Evolutionary conservation across 2,888 invertebrate species (phyloP).

Genomic region (Drosophila prolongata): DNA sequence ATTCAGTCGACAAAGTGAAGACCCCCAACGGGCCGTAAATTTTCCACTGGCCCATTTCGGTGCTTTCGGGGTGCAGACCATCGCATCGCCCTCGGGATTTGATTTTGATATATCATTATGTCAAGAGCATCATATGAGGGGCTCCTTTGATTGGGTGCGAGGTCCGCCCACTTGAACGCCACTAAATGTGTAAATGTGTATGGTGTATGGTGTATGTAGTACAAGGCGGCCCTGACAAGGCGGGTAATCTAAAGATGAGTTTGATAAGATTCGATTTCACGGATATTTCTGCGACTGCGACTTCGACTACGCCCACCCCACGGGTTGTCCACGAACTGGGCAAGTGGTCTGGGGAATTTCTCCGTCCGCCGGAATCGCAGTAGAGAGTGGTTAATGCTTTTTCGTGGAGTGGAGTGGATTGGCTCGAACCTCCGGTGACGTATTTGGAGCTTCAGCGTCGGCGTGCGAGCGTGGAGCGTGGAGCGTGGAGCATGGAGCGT

Average conservation of each 20-base stretch:
- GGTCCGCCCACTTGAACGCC: constrained; percentile 34
- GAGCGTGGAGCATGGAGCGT: constrained; percentile 40
- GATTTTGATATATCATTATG: constrained; percentile 35
- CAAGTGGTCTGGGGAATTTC: constrained; percentile 46
- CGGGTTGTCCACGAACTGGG: constrained; percentile 38
- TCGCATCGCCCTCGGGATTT: constrained; percentile 9
- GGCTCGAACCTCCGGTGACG: constrained; percentile 34
- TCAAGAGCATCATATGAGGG: constrained; percentile 38
- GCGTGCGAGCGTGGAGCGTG: constrained; percentile 45
- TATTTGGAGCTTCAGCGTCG: constrained; percentile 42
- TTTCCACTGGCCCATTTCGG: constrained; percentile 53
- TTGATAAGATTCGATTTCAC: constrained; percentile 60
- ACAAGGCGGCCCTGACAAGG: constrained; percentile 42
- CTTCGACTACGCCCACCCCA: constrained; percentile 7
- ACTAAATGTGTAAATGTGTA: background rate
- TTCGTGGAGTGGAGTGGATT: constrained; percentile 15
- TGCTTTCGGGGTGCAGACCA: background rate
- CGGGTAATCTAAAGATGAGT: constrained; percentile 59
- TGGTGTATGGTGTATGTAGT: constrained; percentile 2
- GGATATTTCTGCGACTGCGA: constrained; percentile 10
- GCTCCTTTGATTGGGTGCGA: constrained; percentile 33
- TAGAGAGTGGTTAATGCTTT: background rate
- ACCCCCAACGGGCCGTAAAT: constrained; percentile 31
- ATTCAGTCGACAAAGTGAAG: constrained; percentile 24
- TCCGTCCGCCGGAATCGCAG: constrained; percentile 15